Base-by-base conservation (phyloP, 2,797 vertebrate genomes). In the Hylomyscus alleni region DNA sequence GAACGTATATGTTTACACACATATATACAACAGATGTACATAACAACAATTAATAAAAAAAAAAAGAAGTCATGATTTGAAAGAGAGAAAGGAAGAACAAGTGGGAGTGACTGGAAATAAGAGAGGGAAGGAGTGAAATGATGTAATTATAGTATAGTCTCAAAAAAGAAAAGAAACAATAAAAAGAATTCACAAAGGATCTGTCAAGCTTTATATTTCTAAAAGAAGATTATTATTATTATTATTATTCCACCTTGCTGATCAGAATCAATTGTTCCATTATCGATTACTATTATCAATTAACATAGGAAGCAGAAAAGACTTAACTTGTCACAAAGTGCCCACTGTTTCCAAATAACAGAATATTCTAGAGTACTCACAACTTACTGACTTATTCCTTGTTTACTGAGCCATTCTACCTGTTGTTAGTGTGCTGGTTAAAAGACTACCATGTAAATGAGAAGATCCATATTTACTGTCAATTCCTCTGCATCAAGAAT, bases 161-260 rank as follows among this genome's bases (percentile, higher is more conserved):
- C 78, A 82, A 58, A 81, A 52, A 81, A 37, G n/a, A 81, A 40
- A 82, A 82, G 19, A 56, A 58, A 83, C 58, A 60, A 62, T 31
- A 62, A 50, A 76, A 93, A 40, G 89, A 76, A n/a, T 50, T 44
- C 60, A 82, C 10, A 14, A 62, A 77, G 10, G 31, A 82, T 85
- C 60, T 78, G 17, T 77, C 56, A 93, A 95, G 40, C 14, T 88
- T 89, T 93, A 73, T 6, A 2, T 78, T 75, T 12, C 77, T 93
- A 47, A 93, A 85, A 92, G n/a, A 94, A 95, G 3, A 65, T 11
- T 94, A 15, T 58, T n/a, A n/a, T n/a, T n/a, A n/a, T n/a, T n/a
- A n/a, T n/a, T n/a, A 20, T 89, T 89, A 24, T 24, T 89, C 67
- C 1, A 37, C 12, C 17, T 75, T 72, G 54, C 9, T 89, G 20